Percentiles rank a stretch among this genome's conserved stretches.
These are phyloP conservation scores for Lycaon pictus DNA, from an alignment of 2,113 vertebrate species.

Conservation along the genomic window DNA sequence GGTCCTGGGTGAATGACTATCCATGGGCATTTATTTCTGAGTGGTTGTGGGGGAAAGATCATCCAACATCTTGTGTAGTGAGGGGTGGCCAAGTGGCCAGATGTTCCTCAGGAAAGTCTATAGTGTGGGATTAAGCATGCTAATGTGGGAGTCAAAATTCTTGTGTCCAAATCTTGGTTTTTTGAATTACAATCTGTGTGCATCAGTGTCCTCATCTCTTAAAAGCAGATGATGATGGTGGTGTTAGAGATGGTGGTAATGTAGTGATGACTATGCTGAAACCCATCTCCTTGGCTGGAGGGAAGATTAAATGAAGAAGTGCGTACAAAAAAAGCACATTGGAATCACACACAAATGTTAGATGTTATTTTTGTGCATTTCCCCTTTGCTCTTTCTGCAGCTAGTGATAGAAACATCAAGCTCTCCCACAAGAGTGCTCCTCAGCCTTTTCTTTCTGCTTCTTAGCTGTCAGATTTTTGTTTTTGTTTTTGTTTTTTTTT, in stretches of 20 bases:
- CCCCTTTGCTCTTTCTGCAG: not conserved
- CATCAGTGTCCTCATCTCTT: not conserved
- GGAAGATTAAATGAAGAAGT: not conserved
- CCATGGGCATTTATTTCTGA: not conserved
- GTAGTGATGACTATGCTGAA: fast-evolving
- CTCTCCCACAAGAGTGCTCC: not conserved
- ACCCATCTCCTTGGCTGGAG: not conserved
- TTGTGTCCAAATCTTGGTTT: not conserved
- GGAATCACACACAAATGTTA: not conserved
- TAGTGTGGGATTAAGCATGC: not conserved
- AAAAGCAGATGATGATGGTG: not conserved
- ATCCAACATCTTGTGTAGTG: not conserved
- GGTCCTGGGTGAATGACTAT: not conserved
- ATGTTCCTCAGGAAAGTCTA: not conserved
- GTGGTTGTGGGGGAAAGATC: not conserved
- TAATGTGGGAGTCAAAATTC: not conserved
- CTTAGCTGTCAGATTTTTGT: not conserved
- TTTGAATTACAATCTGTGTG: not conserved
- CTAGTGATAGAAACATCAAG: not conserved
- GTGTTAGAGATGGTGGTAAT: not conserved
- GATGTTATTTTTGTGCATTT: not conserved
- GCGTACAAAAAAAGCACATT: not conserved
- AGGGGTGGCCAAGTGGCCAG: not conserved
- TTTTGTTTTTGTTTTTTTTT: too few species aligned
- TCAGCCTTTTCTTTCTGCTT: not conserved